Base-by-base conservation (phyloP, 2,888 invertebrate genomes). In the Patella ulyssiponensis region DNA sequence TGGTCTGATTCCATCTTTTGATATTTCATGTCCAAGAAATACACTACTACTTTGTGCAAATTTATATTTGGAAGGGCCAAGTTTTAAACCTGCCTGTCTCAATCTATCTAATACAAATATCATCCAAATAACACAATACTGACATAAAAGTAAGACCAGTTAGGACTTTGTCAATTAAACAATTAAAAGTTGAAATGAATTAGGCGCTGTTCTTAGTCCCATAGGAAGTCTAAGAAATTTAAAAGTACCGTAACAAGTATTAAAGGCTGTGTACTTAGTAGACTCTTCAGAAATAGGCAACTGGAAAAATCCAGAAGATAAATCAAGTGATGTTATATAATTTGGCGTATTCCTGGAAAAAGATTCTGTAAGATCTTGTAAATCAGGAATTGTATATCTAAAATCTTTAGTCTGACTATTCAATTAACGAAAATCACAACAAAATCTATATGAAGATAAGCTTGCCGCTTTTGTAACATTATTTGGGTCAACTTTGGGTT, bases 261-360 rank as follows among this genome's bases (percentile, higher is more conserved):
- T 83, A 73, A 81, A 80, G 3, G 80, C 82, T 20, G 82, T 79
- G 17, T 44, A 77, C 27, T 73, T 69, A 58, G 71, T 56, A 2
- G 71, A 74, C 3, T 74, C 69, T 9, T 15, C 51, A 2, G 73
- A 70, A 70, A 78, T 78, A 23, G 69, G 53, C 76, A 76, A 76
- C 51, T 78, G 80, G 69, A 80, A 81, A 58, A 82, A 83, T 53
- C 82, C 82, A 12, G 77, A 79, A 72, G 79, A 81, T 53, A 82
- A 44, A 76, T 82, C 82, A 9, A 83, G 51, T 15, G 70, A 77
- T 20, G 80, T 77, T 15, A 84, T 80, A 70, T 75, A 82, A 53
- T 80, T 77, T 15, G 81, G 81, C 23, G 71, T 78, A 53, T 58
- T 54, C 58, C 80, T 80, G 23, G 80, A 73, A 69, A 81, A 82